phyloP scores from a whole-genome alignment of 1,140 invertebrate species.

The Thaumetopoea pityocampa region DNA sequence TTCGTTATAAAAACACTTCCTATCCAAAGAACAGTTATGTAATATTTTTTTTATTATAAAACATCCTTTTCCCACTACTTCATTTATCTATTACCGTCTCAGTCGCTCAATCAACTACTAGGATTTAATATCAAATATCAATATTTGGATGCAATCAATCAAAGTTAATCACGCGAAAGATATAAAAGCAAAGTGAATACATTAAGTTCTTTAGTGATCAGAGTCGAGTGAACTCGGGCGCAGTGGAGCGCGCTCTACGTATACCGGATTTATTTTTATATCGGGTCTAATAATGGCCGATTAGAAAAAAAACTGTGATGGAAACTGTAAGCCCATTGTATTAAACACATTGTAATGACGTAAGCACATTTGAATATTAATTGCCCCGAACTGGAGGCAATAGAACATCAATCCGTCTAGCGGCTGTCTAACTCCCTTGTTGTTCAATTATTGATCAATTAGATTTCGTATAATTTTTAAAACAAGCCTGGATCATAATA shows the following conservation, averaged over 20 bases:
- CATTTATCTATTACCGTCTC: conserved; percentile 9
- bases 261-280: conserved; percentile 55
- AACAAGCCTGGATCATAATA: no score
- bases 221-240: conserved; percentile 45
- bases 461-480: no score
- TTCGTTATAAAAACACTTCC: conserved; percentile 23
- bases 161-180: conserved; percentile 73
- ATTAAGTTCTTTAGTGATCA: conserved; percentile 58
- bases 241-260: conserved; percentile 21
- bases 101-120: conserved; percentile 29
- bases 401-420: conserved; percentile 3
- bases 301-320: conserved; percentile 52
- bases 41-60: no score
- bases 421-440: conserved; percentile 4
- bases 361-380: conserved; percentile 45
- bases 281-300: conserved; percentile 52
- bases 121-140: conserved; percentile 64
- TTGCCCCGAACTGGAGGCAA: conserved; percentile 26
- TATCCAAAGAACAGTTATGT: no score
- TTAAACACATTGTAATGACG: conserved; percentile 50
- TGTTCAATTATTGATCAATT: no score
- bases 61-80: conserved; percentile 6
- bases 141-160: conserved; percentile 73
- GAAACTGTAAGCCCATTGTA: conserved; percentile 42
- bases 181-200: conserved; percentile 72